Conservation (phyloP, 1,140 invertebrate species). For the Marisa cornuarietis region DNA sequence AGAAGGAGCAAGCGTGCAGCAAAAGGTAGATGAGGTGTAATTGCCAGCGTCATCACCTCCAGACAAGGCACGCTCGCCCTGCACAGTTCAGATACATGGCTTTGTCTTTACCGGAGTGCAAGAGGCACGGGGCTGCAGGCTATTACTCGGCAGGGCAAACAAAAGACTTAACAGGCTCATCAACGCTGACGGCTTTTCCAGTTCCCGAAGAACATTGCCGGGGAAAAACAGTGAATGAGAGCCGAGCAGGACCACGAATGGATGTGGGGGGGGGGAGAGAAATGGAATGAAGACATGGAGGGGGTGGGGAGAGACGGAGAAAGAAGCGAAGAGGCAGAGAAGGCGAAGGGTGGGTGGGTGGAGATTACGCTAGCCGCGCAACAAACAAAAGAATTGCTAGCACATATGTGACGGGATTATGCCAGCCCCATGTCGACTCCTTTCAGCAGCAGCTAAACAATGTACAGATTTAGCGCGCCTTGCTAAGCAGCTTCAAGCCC, state of each 20-base stretch:
- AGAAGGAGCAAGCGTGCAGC: not conserved
- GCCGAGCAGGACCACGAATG: not conserved
- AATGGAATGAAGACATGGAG: not conserved
- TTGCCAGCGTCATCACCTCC: too few relatives aligned
- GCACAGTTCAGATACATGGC: too few relatives aligned
- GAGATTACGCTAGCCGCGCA: not conserved
- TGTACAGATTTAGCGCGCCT: not conserved
- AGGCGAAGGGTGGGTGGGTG: not conserved
- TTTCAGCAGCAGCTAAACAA: not conserved
- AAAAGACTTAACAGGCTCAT: not conserved
- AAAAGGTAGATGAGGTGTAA: conserved; percentile 2
- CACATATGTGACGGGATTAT: conserved; percentile 6
- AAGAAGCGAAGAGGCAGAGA: not conserved
- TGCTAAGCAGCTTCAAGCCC: not conserved
- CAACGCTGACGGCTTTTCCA: not conserved
- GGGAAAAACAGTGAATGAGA: not conserved
- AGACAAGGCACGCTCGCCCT: too few relatives aligned
- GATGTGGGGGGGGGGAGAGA: not conserved
- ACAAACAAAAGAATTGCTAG: conserved; percentile 3
- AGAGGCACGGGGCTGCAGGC: too few relatives aligned
- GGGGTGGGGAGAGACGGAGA: not conserved
- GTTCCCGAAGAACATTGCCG: not conserved
- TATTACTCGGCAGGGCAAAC: too few relatives aligned
- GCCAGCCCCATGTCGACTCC: not conserved
- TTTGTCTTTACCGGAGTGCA: too few relatives aligned